Base-by-base conservation (phyloP, 2,888 invertebrate genomes). In the Himalopsyche tibetana region DNA sequence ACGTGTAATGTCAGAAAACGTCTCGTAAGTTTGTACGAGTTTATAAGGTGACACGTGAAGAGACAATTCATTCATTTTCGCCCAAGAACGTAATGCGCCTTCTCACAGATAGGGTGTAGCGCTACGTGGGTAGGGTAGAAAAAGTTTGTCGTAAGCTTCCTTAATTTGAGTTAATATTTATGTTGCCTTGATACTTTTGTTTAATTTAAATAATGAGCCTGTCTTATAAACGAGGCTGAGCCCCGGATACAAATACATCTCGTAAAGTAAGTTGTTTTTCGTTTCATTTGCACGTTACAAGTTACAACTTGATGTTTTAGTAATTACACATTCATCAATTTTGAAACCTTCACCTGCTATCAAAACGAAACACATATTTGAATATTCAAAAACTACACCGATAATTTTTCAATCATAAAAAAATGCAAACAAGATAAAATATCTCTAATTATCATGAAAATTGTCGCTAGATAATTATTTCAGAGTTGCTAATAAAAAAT, bases 1-100 rank as follows among this genome's bases (percentile, higher is more conserved):
- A 88, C 88, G 86, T 88, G 87, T 88, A 87, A 88, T 88, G 88
- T 88, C 88, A 88, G 86, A 87, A 87, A 82, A 88, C 45, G 88
- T 87, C 88, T 85, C 86, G 85, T 86, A 87, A 88, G 79, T 86
- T 86, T 82, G 86, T 74, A 79, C 80, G 85, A 88, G 84, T 88
- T 88, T 88, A 88, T 88, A 88, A 87, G 84, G 86, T 86, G 88
- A 88, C 86, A 87, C 86, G 87, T 87, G 87, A 87, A 80, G 51
- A 87, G 87, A 87, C 86, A 86, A 86, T 86, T 86, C 86, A 87
- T 87, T 86, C 87, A 88, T 88, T 87, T 87, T 79, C 87, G 55
- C 63, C 80, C 36, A 36, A 79, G 80, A 80, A 84, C 80, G 42
- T 51, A 79, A 83, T 28, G 36, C 45, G 36, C n/a, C 56, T 45